Evolutionary conservation across 1,140 invertebrate species (phyloP).

Genomic region (Drosophila littoralis): DNA sequence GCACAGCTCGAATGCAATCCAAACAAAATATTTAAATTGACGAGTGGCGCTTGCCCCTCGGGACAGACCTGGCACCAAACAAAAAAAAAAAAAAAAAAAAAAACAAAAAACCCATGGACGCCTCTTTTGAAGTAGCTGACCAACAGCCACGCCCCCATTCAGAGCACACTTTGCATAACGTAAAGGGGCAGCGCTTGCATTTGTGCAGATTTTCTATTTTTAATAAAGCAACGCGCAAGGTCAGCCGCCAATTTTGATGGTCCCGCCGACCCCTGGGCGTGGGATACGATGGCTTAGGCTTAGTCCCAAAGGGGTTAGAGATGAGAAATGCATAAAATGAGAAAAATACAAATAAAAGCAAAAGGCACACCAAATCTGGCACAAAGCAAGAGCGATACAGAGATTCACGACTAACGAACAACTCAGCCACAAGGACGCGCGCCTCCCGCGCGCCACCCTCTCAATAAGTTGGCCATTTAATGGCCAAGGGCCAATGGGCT

Average conservation of each 20-base stretch:
- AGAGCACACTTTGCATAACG: slow-evolving; percentile 17
- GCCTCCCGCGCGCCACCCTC: not conserved
- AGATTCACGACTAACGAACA: slow-evolving; percentile 10
- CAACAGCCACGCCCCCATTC: slow-evolving; percentile 8
- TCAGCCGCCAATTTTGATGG: slow-evolving; percentile 43
- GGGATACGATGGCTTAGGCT: not conserved
- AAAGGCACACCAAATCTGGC: slow-evolving; percentile 26
- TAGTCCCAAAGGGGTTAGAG: slow-evolving; percentile 12
- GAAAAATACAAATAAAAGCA: slow-evolving; percentile 13
- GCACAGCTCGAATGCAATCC: slow-evolving; percentile 4
- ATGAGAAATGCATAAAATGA: not conserved
- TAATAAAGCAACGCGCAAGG: slow-evolving; percentile 53
- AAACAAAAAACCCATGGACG: slow-evolving; percentile 10
- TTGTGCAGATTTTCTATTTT: slow-evolving; percentile 47
- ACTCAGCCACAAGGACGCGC: slow-evolving; percentile 13
- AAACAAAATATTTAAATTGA: slow-evolving; percentile 13
- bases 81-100: too few species aligned
- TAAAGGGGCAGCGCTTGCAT: slow-evolving; percentile 17
- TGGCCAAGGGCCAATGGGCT: not conserved
- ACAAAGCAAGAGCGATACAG: not conserved
- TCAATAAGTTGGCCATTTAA: slow-evolving; percentile 21
- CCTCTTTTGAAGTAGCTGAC: slow-evolving; percentile 10
- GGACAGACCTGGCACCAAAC: too few species aligned
- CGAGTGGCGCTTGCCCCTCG: not conserved
- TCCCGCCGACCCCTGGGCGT: not conserved